These are phyloP conservation scores for Clivina fossor DNA, from an alignment of 2,888 invertebrate species.

Conservation along the genomic window DNA sequence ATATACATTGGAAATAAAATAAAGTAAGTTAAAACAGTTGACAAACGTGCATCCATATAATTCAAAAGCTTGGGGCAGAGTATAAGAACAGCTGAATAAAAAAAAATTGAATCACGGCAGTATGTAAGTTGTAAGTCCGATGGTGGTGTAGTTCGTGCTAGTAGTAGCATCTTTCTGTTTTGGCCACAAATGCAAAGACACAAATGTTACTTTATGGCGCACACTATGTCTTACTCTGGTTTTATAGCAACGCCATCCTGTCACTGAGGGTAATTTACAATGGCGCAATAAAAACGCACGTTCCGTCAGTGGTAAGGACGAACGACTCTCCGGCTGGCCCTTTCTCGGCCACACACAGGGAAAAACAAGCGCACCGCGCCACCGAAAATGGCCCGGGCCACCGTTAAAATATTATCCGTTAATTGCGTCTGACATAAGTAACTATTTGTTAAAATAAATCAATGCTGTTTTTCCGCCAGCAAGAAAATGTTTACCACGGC, in stretches of 20 bases:
- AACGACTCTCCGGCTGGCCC: no score
- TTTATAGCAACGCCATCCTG: conserved; percentile 27
- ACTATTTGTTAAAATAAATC: no score
- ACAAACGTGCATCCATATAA: no score
- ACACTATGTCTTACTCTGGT: conserved; percentile 30
- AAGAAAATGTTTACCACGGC: no score
- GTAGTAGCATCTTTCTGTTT: background rate
- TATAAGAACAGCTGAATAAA: no score
- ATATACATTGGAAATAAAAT: no score
- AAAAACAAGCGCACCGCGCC: background rate
- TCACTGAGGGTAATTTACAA: conserved; percentile 31
- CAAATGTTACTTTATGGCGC: conserved; percentile 23
- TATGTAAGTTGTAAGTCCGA: no score
- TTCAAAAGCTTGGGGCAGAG: no score
- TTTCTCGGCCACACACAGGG: conserved; percentile 9
- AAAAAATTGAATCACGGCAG: no score
- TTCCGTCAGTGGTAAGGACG: conserved; percentile 26
- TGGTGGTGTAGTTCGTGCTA: background rate
- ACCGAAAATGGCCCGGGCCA: background rate
- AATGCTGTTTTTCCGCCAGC: no score
- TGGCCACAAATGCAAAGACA: conserved; percentile 6
- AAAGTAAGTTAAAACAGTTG: no score
- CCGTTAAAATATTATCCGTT: background rate
- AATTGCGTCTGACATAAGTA: background rate
- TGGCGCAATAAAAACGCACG: conserved; percentile 27